A percentile compares a stretch with the other conserved stretches of the same genome.
phyloP scores from a whole-genome alignment of 2,797 vertebrate species.

The Halcyon chelicuti region DNA sequence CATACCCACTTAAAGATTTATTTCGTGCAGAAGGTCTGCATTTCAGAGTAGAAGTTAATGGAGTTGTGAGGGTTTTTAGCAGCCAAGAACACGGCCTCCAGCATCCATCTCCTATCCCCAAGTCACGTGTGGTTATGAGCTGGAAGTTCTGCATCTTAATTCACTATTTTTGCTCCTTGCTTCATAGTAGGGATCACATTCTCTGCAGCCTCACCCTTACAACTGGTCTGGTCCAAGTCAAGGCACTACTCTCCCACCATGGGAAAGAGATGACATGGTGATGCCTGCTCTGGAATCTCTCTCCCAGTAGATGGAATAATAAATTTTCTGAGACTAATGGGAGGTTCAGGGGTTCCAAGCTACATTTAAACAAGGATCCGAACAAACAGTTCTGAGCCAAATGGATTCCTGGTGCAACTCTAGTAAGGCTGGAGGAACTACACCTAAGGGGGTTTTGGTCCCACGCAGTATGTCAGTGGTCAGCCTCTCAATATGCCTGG shows the following conservation, averaged over 20 bases:
- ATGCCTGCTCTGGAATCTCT: background rate
- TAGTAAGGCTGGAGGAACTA: background rate
- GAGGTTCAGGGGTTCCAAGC: background rate
- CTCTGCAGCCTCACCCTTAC: background rate
- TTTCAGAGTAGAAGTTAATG: slow-evolving; percentile 12
- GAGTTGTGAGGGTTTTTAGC: background rate
- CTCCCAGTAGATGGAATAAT: background rate
- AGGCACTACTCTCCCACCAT: background rate
- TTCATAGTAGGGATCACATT: background rate
- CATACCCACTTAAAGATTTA: background rate
- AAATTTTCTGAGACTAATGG: background rate
- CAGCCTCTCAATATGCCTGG: background rate
- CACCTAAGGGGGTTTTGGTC: background rate
- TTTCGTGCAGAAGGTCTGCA: background rate
- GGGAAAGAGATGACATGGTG: background rate
- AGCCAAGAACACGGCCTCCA: background rate
- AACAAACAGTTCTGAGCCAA: background rate
- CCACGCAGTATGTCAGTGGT: background rate
- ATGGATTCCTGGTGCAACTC: background rate
- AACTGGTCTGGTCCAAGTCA: background rate
- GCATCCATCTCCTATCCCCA: background rate
- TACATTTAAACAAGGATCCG: background rate
- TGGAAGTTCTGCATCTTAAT: background rate
- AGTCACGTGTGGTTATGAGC: background rate
- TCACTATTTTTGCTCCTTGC: background rate